Conservation (phyloP, 2,797 vertebrate genomes). For the Phoeniculus purpureus region DNA sequence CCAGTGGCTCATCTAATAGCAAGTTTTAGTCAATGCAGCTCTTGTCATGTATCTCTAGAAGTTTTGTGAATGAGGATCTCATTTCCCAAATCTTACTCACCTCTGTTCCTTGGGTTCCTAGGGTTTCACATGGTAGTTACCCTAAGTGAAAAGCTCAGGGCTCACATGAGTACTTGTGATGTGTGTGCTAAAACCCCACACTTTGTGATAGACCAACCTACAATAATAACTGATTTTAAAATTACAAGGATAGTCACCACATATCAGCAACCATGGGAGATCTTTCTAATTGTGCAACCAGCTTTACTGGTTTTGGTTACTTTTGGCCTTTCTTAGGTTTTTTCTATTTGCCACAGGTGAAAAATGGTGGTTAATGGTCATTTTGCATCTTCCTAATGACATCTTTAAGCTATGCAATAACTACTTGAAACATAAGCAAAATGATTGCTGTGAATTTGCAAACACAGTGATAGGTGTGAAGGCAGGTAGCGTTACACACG, state of each 20-base stretch:
- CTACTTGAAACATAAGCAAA: neutral
- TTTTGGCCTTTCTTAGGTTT: neutral
- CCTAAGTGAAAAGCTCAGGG: neutral
- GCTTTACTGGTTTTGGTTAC: neutral
- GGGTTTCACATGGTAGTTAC: neutral
- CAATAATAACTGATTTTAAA: neutral
- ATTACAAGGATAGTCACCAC: neutral
- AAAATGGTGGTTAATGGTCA: neutral
- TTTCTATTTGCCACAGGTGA: neutral
- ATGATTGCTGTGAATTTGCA: neutral
- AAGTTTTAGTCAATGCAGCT: neutral
- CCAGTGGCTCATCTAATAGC: neutral
- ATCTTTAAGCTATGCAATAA: neutral
- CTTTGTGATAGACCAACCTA: neutral
- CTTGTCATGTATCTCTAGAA: neutral
- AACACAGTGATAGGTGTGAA: neutral
- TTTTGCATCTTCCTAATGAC: slow-evolving; percentile 1
- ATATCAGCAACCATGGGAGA: neutral
- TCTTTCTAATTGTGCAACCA: neutral
- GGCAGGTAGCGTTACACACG: neutral
- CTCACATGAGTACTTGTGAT: neutral
- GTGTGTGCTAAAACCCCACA: neutral
- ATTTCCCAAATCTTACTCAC: neutral
- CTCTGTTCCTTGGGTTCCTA: neutral
- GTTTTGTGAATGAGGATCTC: neutral